phyloP scores from a whole-genome alignment of 2,888 invertebrate species.

The Dasypogon diadema region DNA sequence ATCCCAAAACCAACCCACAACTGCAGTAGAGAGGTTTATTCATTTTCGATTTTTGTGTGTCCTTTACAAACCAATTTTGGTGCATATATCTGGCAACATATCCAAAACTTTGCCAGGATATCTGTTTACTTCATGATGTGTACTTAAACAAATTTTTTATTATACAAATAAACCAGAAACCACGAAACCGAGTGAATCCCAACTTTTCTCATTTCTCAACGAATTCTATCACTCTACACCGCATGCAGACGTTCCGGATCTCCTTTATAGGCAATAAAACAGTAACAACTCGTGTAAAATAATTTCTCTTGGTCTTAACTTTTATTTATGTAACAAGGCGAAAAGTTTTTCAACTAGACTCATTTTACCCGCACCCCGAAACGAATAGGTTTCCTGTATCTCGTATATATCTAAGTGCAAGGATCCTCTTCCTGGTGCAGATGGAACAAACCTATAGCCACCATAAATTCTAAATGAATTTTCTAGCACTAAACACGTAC shows the following conservation, averaged over 20 bases:
- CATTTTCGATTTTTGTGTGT: too few relatives aligned
- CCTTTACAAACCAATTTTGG: too few relatives aligned
- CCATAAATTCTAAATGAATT: constrained; percentile 41
- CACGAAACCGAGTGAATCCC: constrained; percentile 33
- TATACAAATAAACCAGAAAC: constrained; percentile 35
- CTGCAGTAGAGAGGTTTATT: too few relatives aligned
- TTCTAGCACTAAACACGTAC: constrained; percentile 56
- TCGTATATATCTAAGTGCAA: neutral
- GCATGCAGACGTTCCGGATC: constrained; percentile 42
- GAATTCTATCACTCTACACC: constrained; percentile 32
- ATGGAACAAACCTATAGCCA: constrained; percentile 17
- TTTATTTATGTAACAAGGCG: constrained; percentile 55
- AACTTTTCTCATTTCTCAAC: constrained; percentile 48
- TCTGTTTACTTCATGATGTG: constrained; percentile 5
- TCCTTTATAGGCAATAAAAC: constrained; percentile 49
- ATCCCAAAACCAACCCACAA: too few relatives aligned
- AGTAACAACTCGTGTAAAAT: constrained; percentile 47
- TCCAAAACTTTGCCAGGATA: constrained; percentile 4
- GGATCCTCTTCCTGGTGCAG: constrained; percentile 4
- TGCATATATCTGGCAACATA: too few relatives aligned
- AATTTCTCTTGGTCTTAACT: constrained; percentile 52
- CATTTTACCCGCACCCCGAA: neutral
- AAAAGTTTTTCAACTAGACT: constrained; percentile 48
- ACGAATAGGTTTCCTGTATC: neutral
- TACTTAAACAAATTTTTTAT: constrained; percentile 40